phyloP scores from a whole-genome alignment of 2,797 vertebrate genomes.

The Sebastiscus tertius region DNA sequence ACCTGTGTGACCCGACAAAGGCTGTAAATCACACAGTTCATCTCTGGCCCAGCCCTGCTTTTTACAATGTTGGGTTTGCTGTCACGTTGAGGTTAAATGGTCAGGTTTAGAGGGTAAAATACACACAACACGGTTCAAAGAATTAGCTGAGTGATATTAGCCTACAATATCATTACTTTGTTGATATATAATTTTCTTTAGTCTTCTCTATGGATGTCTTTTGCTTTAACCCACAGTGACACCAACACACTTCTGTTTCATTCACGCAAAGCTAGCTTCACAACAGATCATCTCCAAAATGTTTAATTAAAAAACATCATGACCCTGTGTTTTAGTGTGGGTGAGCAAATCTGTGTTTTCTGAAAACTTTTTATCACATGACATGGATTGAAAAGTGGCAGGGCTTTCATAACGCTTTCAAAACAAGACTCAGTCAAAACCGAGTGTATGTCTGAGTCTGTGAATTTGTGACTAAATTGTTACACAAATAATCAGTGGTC shows the following conservation, averaged over 20 bases:
- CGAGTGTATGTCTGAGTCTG: no score
- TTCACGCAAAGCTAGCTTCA: not conserved
- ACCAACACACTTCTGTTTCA: not conserved
- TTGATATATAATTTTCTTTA: not conserved
- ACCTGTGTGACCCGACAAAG: conserved; percentile 53
- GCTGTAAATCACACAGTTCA: conserved; percentile 44
- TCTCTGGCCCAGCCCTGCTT: conserved; percentile 10
- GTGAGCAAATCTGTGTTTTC: not conserved
- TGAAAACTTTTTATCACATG: not conserved
- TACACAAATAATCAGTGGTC: no score
- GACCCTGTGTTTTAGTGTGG: not conserved
- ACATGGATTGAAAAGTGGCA: not conserved
- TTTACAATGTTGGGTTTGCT: conserved; percentile 9
- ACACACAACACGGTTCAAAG: not conserved
- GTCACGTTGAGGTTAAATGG: conserved; percentile 12
- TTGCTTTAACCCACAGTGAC: not conserved
- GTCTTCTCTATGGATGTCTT: not conserved
- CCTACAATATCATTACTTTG: not conserved
- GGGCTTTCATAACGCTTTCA: not conserved
- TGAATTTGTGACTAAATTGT: no score
- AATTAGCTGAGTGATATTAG: not conserved
- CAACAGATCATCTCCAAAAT: not conserved
- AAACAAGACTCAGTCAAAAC: no score
- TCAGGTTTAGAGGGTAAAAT: not conserved
- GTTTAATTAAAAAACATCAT: not conserved